Evolutionary conservation across 2,797 vertebrate genomes (phyloP), one percentile per base, ranked within the genome.

Genomic region (Parauchenoglanis ngamensis): DNA sequence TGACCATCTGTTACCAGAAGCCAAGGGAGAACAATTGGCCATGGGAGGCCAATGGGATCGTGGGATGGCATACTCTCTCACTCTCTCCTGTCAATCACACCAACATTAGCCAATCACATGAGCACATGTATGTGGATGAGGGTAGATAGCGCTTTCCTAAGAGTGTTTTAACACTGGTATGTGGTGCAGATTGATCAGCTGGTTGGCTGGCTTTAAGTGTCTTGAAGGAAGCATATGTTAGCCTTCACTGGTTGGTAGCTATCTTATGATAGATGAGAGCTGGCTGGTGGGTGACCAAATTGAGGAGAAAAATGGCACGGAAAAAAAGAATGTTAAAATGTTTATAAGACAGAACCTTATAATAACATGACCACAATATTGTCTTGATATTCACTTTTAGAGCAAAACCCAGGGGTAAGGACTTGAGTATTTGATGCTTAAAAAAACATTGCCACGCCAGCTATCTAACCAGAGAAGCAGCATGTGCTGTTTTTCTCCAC

Each of bases 401-500:
- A 13, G 52, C 52, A 54, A 61, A 59, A 3, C 79, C 35, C 21
- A 61, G 56, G 13, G 19, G 7, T 82, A 59, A 35, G 8, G 3
- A 79, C 12, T 63, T 46, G 35, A 15, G 21, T 40, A 59, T 79
- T 59, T n/a, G 0, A 4, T 40, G 31, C 78, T 63, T 63, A 44
- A 80, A 72, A 28, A 79, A 79, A 28, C 35, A 65, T 52, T 35
- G 52, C 31, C 35, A 40, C 54, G 31, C 54, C 2, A 46, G 84
- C 35, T 31, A 49, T 76, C 86, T 57, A 59, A 57, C n/a, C 49
- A 35, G 56, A 67, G 40, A 67, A 83, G 40, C 63, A 84, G 44
- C 80, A 67, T 83, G 61, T 70, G 82, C 49, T 54, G 49, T 25
- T 84, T 84, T 72, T 40, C 61, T 83, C 81, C 44, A 67, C 46